Percentiles rank a stretch among this genome's conserved stretches.
Conservation (phyloP, 1,140 invertebrate genomes). For the Philotrypesis tridentata region DNA sequence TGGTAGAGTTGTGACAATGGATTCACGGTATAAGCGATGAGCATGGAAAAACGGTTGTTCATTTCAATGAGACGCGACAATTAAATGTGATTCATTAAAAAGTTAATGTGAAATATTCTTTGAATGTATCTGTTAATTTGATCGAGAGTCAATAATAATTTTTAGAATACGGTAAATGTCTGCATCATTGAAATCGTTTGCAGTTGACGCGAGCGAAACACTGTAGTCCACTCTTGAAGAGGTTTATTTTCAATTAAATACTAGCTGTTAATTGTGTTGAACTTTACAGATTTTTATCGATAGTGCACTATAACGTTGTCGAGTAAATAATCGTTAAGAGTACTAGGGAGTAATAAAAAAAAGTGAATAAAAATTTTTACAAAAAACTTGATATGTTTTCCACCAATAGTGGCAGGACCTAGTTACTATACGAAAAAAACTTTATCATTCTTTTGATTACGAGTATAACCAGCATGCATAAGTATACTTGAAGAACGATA, state of each 20-base stretch:
- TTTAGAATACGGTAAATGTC: background rate
- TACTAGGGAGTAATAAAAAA: too few species aligned
- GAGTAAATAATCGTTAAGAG: background rate
- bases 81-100: slow-evolving; percentile 18
- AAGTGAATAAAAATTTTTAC: background rate
- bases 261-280: background rate
- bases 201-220: background rate
- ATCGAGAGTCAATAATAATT: background rate
- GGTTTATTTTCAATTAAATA: background rate
- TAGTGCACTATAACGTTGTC: background rate
- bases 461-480: background rate
- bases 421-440: background rate
- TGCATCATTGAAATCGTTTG: background rate
- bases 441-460: background rate
- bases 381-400: background rate
- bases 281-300: background rate
- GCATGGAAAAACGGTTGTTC: background rate
- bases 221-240: background rate
- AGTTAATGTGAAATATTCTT: background rate
- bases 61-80: background rate
- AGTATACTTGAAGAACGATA: background rate
- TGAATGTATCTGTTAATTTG: background rate
- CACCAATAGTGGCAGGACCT: background rate
- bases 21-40: background rate
- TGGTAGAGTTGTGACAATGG: background rate